phyloP scores from a whole-genome alignment of 2,113 vertebrate species.

The Petroica traversi region DNA sequence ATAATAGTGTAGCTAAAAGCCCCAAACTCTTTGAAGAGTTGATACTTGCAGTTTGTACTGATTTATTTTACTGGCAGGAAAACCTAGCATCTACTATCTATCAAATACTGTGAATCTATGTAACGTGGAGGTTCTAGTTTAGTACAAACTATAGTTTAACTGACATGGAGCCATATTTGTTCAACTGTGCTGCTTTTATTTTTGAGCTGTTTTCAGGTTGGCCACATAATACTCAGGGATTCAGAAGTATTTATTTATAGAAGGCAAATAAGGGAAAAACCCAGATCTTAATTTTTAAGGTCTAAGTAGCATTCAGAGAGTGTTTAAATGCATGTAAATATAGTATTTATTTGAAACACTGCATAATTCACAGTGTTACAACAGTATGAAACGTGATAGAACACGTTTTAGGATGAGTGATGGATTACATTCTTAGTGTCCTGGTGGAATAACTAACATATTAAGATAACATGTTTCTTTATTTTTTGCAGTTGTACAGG shows the following conservation, averaged over 20 bases:
- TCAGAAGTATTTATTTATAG: neutral
- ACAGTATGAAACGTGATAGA: neutral
- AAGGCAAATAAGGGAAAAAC: neutral
- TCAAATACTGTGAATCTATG: neutral
- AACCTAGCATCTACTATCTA: neutral
- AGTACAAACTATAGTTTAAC: neutral
- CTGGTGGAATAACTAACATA: neutral
- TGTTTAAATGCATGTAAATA: neutral
- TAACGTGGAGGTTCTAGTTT: neutral
- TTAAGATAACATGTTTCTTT: neutral
- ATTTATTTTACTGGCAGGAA: neutral
- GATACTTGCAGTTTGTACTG: neutral
- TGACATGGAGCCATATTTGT: neutral
- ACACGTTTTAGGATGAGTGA: neutral
- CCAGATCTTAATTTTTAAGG: neutral
- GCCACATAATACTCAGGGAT: neutral
- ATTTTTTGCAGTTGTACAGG: neutral
- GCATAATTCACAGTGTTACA: neutral
- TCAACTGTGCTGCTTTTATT: neutral
- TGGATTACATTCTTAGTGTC: neutral
- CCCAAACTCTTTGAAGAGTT: neutral
- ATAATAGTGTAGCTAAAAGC: neutral
- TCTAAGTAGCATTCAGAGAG: neutral
- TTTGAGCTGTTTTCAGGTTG: neutral
- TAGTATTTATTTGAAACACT: neutral